phyloP scores from a whole-genome alignment of 1,140 invertebrate genomes.

The Chironomus tepperi region DNA sequence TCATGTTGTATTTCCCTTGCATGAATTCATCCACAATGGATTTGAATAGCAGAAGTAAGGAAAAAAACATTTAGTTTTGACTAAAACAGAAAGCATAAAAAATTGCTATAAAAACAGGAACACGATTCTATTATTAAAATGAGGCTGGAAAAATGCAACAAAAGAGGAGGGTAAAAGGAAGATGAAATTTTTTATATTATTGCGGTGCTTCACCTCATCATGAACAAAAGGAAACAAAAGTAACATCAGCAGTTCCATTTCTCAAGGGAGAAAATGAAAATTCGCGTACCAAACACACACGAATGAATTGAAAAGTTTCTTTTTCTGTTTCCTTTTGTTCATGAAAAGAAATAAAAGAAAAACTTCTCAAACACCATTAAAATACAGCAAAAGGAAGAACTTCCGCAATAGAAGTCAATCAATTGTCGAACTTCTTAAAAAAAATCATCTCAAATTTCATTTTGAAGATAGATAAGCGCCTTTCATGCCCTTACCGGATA shows the following conservation, averaged over 20 bases:
- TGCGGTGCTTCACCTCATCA: background rate
- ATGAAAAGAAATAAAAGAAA: background rate
- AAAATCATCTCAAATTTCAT: conserved; percentile 5
- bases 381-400: background rate
- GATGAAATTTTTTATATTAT: background rate
- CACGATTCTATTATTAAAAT: conserved; percentile 16
- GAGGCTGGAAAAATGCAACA: conserved; percentile 13
- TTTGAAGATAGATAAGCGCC: background rate
- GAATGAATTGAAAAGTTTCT: background rate
- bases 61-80: no score
- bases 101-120: conserved; percentile 18
- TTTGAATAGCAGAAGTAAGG: no score
- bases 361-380: background rate
- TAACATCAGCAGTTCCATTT: background rate
- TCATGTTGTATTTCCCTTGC: background rate
- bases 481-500: conserved; percentile 1
- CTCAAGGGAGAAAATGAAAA: background rate
- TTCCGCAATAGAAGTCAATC: conserved; percentile 3
- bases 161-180: background rate
- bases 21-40: background rate
- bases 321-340: no score
- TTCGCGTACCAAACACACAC: background rate
- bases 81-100: background rate
- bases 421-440: background rate
- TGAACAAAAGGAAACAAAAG: background rate